Evolutionary conservation across 2,888 invertebrate genomes (phyloP).

Genomic region (Yponomeuta sedellus): DNA sequence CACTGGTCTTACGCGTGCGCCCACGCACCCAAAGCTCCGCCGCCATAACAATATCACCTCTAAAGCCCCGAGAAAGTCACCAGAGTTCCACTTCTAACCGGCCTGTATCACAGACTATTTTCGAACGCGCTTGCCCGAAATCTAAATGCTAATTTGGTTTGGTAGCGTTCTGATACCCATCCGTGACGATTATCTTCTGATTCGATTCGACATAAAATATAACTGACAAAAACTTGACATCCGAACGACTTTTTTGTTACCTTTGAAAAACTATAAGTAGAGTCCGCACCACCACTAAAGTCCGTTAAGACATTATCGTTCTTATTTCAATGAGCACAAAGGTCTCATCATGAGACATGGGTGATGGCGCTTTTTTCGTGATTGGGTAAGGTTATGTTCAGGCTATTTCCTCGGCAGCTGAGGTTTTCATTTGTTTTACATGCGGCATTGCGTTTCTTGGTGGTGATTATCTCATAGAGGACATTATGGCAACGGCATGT

Average conservation of each 20-base stretch:
- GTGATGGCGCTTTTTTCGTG: background rate
- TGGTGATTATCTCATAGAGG: background rate
- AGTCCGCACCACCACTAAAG: background rate
- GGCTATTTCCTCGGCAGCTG: background rate
- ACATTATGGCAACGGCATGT: background rate
- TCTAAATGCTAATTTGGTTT: conserved; percentile 33
- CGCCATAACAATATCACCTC: background rate
- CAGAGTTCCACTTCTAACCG: background rate
- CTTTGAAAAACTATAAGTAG: background rate
- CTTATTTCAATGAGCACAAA: too few species aligned
- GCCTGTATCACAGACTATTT: conserved; percentile 34
- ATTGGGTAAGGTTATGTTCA: conserved; percentile 1
- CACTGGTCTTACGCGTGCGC: conserved; percentile 71
- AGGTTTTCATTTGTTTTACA: background rate
- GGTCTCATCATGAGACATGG: too few species aligned
- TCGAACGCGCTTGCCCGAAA: conserved; percentile 25
- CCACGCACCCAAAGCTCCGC: conserved; percentile 43
- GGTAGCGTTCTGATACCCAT: background rate
- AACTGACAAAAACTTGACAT: background rate
- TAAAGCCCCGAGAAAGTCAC: background rate
- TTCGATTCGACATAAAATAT: conserved; percentile 9
- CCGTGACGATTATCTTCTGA: conserved; percentile 1
- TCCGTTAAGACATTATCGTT: too few species aligned
- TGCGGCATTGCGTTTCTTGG: background rate
- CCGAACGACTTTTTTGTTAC: background rate